Evolutionary conservation across 2,113 vertebrate species (phyloP), one percentile per base, ranked within the genome.

Genomic region (Sylvia atricapilla): DNA sequence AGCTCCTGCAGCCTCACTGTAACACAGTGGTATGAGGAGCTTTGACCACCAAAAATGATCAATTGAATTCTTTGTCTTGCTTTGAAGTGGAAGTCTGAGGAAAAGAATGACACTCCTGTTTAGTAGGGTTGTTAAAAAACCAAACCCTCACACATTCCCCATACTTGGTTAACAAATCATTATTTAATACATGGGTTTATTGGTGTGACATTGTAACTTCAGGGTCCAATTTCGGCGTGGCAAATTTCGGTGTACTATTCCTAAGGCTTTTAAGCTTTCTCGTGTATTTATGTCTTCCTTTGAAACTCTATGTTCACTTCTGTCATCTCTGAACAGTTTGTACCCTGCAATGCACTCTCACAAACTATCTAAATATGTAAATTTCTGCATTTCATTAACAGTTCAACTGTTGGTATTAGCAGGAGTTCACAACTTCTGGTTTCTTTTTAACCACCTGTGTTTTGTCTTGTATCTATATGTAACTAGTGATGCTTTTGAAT

Each of bases 351-450:
- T 56, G 33, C 83, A 87, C 39, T 93, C 93, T 95, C 94, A 88
- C 69, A 87, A 95, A 74, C 94, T 82, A 22, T 81, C 46, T 74
- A 83, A 93, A 92, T 72, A 43, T 97, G 95, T 96, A 84, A 86
- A 87, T 96, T 84, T 94, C 88, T 96, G 75, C 86, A 95, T 91
- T 87, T 91, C 89, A 89, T 90, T 74, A 94, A 72, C 30, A 91
- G 82, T 89, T 95, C 60, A 80, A 2, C 72, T 91, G 74, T 86
- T 15, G 62, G 16, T 82, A 81, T 78, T 76, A 74, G 59, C 76
- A 89, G 60, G 53, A 91, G 68, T 63, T 88, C 41, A 80, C 56
- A 82, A 60, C 63, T 92, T 64, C 74, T 81, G 67, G 17, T 77
- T 83, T 75, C 85, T 86, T 70, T 84, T 95, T 94, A 95, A 89